A percentile compares a stretch with the other conserved stretches of the same genome.
phyloP scores from a whole-genome alignment of 2,113 vertebrate species.

The Meriones unguiculatus region DNA sequence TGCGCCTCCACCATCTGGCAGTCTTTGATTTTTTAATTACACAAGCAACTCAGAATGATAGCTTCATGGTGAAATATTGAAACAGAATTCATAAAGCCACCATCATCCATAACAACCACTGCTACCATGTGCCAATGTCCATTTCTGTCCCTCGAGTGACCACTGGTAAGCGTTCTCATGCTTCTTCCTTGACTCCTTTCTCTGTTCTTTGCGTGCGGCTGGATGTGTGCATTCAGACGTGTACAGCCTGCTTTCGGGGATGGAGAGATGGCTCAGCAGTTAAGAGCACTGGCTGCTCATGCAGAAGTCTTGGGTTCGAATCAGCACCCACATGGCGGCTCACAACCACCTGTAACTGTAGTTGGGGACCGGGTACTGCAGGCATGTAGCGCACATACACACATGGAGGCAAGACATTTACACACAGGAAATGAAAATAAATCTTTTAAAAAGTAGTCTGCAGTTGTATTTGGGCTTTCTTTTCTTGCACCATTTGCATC shows the following conservation, averaged over 20 bases:
- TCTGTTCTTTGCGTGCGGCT: fast-evolving
- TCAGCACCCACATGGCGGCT: neutral
- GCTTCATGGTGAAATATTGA: neutral
- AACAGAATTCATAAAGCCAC: neutral
- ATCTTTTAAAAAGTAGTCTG: neutral
- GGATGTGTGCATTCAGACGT: neutral
- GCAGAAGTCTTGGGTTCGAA: neutral
- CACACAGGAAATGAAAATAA: neutral
- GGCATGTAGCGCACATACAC: no score
- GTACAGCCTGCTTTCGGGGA: neutral
- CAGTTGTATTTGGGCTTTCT: neutral
- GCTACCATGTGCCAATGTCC: fast-evolving
- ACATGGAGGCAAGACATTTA: no score
- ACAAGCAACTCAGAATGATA: neutral
- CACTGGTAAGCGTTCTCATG: fast-evolving
- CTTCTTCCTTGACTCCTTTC: neutral
- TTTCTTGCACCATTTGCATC: no score
- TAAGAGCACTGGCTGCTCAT: neutral
- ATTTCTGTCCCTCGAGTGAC: fast-evolving
- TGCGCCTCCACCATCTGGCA: neutral
- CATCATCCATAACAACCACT: neutral
- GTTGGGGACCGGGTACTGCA: no score
- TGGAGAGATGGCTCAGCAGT: neutral
- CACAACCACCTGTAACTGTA: neutral
- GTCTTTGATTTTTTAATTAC: neutral